Evolutionary conservation across 2,797 vertebrate genomes (phyloP).

Genomic region (Micropoecilia bifurca): DNA sequence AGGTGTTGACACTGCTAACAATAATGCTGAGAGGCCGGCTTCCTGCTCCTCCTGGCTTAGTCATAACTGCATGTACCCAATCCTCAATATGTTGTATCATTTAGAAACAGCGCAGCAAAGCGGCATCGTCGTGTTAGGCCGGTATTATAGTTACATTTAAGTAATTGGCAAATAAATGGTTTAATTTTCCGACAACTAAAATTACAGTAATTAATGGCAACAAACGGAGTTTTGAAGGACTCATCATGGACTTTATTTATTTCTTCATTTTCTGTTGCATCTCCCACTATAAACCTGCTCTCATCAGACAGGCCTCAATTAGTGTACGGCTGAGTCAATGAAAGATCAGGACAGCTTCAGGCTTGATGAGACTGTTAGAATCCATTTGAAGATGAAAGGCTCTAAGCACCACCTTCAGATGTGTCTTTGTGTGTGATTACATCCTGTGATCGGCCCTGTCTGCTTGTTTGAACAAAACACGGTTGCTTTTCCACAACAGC

Average conservation of each 20-base stretch:
- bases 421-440: constrained; percentile 27
- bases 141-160: background rate
- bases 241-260: background rate
- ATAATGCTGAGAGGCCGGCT: constrained; percentile 36
- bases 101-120: background rate
- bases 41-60: constrained; percentile 26
- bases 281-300: constrained; percentile 17
- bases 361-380: constrained; percentile 27
- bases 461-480: constrained; percentile 30
- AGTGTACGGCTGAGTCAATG: constrained; percentile 19
- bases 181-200: background rate
- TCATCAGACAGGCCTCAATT: constrained; percentile 36
- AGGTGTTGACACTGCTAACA: constrained; percentile 43
- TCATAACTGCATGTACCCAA: constrained; percentile 8
- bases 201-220: constrained; percentile 9
- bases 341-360: constrained; percentile 18
- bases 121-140: background rate
- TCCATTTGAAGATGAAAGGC: constrained; percentile 28
- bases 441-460: constrained; percentile 13
- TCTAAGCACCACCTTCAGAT: constrained; percentile 27
- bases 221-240: background rate
- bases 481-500: constrained; percentile 14
- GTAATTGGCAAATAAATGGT: background rate
- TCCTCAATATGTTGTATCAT: background rate
- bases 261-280: background rate